Conservation (phyloP, 1,140 invertebrate species). For the Elysia chlorotica region DNA sequence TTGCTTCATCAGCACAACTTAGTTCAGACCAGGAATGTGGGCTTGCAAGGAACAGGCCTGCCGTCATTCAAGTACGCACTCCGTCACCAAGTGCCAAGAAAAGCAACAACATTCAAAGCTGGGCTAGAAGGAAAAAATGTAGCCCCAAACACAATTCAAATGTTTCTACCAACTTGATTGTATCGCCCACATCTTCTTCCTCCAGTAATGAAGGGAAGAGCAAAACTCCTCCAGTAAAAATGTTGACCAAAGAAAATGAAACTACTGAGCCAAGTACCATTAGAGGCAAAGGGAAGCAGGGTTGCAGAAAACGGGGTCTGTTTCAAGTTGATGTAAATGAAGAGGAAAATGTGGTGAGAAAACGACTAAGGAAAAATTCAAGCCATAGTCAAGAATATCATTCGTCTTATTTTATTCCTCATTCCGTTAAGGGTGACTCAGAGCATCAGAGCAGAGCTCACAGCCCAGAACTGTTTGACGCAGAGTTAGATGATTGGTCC, state of each 20-base stretch:
- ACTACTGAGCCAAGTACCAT: too few relatives aligned
- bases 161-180: too few relatives aligned
- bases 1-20: too few relatives aligned
- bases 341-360: not conserved
- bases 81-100: not conserved
- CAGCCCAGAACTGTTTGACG: not conserved
- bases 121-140: constrained; percentile 4
- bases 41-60: too few relatives aligned
- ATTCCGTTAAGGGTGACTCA: not conserved
- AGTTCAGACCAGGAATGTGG: too few relatives aligned
- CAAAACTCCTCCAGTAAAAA: not conserved
- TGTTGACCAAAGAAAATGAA: too few relatives aligned
- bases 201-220: not conserved
- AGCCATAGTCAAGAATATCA: not conserved
- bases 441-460: too few relatives aligned
- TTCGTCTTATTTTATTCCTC: not conserved
- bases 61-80: not conserved
- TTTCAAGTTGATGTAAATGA: not conserved
- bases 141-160: not conserved
- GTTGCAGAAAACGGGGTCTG: not conserved
- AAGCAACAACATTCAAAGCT: constrained; percentile 7
- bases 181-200: not conserved
- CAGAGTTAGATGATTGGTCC: not conserved
- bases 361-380: not conserved
- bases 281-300: too few relatives aligned